Evolutionary conservation across 2,888 invertebrate genomes (phyloP).

Genomic region (Zhuqinia jingwanae): DNA sequence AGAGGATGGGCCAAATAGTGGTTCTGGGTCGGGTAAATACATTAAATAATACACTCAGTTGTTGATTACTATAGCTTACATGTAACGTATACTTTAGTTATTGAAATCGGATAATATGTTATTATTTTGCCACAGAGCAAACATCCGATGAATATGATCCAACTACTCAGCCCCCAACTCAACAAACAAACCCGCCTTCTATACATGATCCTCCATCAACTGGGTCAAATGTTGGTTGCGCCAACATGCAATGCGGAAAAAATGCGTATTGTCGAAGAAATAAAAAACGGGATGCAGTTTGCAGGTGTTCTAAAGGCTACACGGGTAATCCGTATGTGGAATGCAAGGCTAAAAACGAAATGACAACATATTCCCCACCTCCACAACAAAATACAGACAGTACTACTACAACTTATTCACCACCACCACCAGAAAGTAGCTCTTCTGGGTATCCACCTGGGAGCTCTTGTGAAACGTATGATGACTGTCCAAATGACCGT

Average conservation of each 20-base stretch:
- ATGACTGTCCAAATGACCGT: constrained; percentile 56
- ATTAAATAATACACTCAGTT: too few relatives aligned
- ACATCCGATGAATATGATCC: constrained; percentile 41
- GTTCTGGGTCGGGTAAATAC: constrained; percentile 32
- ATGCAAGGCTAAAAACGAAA: constrained; percentile 41
- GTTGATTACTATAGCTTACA: too few relatives aligned
- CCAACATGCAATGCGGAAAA: constrained; percentile 33
- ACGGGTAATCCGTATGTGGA: constrained; percentile 63
- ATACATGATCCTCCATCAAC: constrained; percentile 2
- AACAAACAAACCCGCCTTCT: constrained; percentile 33
- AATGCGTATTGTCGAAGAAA: constrained; percentile 49
- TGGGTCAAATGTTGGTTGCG: not conserved
- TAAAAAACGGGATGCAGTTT: constrained; percentile 30
- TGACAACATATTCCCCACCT: constrained; percentile 30
- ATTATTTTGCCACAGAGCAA: not conserved
- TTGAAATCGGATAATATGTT: too few relatives aligned
- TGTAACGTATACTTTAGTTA: too few relatives aligned
- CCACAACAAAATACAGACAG: not conserved
- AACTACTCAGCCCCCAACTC: constrained; percentile 8
- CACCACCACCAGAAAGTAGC: not conserved
- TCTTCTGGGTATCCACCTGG: constrained; percentile 4
- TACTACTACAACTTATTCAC: not conserved
- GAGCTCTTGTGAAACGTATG: constrained; percentile 30
- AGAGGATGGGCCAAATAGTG: constrained; percentile 27
- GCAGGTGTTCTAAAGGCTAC: constrained; percentile 47